Conservation (phyloP, 2,888 invertebrate species). For the Odontocerum albicorne region DNA sequence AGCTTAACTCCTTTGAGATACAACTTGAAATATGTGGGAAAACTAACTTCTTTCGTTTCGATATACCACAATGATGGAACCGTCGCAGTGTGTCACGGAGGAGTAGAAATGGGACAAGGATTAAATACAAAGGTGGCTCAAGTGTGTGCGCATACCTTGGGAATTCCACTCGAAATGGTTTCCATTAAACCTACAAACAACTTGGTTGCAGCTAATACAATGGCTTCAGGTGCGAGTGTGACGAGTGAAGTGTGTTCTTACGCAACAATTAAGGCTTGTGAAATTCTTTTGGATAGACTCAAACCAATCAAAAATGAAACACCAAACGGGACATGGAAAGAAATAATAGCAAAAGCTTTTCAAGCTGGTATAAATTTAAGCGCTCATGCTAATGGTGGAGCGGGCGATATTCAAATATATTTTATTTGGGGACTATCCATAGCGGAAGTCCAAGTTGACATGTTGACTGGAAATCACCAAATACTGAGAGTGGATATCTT, state of each 20-base stretch:
- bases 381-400: conserved; percentile 52
- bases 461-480: conserved; percentile 75
- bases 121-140: conserved; percentile 73
- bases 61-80: conserved; percentile 70
- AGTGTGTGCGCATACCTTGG: conserved; percentile 68
- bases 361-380: conserved; percentile 58
- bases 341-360: conserved; percentile 54
- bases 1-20: conserved; percentile 66
- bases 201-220: conserved; percentile 66
- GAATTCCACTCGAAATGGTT: conserved; percentile 66
- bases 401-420: conserved; percentile 53
- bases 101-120: conserved; percentile 77
- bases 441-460: conserved; percentile 75
- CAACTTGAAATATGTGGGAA: conserved; percentile 55
- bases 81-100: conserved; percentile 68
- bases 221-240: conserved; percentile 70
- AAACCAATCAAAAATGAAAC: conserved; percentile 48
- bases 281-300: conserved; percentile 50
- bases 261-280: conserved; percentile 59
- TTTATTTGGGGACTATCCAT: conserved; percentile 65
- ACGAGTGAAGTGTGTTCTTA: conserved; percentile 70
- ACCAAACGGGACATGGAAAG: conserved; percentile 54
- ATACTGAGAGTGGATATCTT: conserved; percentile 68
- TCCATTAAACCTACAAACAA: conserved; percentile 66
- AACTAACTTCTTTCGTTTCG: conserved; percentile 61